phyloP scores from a whole-genome alignment of 2,797 vertebrate genomes.

The Hippocampus kuda region DNA sequence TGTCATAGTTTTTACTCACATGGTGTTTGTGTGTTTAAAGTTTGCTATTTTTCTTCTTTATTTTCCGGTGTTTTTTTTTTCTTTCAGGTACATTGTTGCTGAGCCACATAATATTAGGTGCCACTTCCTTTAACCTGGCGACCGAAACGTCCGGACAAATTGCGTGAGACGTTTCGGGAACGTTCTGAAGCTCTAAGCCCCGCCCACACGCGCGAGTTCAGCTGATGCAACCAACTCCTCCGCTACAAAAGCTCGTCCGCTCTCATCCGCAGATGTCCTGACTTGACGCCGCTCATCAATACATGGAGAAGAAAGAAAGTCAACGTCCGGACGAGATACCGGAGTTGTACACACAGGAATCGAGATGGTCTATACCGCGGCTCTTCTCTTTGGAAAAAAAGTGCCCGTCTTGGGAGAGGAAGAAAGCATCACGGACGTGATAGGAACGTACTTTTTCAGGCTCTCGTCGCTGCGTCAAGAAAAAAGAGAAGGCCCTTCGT shows the following conservation, averaged over 20 bases:
- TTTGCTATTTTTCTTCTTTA: too few species aligned
- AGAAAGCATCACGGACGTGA: constrained; percentile 44
- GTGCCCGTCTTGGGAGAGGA: constrained; percentile 38
- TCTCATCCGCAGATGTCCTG: background rate
- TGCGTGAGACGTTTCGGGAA: constrained; percentile 40
- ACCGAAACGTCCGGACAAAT: constrained; percentile 24
- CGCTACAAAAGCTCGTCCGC: constrained; percentile 34
- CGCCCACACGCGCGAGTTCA: constrained; percentile 30
- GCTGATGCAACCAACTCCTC: constrained; percentile 58
- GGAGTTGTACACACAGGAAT: constrained; percentile 25
- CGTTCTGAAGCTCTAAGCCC: constrained; percentile 29
- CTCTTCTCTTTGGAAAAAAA: constrained; percentile 48
- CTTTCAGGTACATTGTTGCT: too few species aligned
- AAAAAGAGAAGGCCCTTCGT: background rate
- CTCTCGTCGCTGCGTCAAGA: constrained; percentile 18
- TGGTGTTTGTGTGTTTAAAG: too few species aligned
- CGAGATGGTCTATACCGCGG: constrained; percentile 61
- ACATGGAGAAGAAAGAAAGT: constrained; percentile 40
- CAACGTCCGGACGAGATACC: constrained; percentile 22
- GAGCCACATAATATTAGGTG: background rate
- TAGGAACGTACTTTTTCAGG: constrained; percentile 44
- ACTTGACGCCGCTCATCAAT: background rate
- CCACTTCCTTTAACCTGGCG: background rate
- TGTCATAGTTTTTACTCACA: too few species aligned
- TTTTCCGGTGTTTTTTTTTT: too few species aligned